Percentiles rank a stretch among this genome's conserved stretches.
phyloP scores from a whole-genome alignment of 2,113 vertebrate species.

The Pimephales promelas region DNA sequence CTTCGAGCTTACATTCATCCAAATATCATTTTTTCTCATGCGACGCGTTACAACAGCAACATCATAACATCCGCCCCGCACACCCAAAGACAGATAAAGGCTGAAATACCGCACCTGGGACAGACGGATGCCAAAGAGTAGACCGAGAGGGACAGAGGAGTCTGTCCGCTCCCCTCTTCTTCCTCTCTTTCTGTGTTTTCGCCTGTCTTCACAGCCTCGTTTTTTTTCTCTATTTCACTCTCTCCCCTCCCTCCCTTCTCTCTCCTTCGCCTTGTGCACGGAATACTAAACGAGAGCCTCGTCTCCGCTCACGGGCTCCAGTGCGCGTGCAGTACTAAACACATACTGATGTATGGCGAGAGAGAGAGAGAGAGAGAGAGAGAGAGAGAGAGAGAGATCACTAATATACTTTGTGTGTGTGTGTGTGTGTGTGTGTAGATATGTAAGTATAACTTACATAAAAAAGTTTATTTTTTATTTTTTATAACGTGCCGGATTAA shows the following conservation, averaged over 20 bases:
- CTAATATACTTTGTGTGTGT: no score
- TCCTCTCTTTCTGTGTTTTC: conserved; percentile 70
- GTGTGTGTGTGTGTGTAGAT: no score
- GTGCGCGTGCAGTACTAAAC: conserved; percentile 70
- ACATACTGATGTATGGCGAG: conserved; percentile 74
- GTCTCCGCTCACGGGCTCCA: conserved; percentile 69
- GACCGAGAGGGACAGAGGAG: conserved; percentile 71
- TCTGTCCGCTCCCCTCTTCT: conserved; percentile 70
- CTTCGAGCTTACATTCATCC: conserved; percentile 23
- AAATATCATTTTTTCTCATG: conserved; percentile 63
- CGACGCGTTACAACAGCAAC: conserved; percentile 52
- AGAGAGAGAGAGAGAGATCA: conserved; percentile 5
- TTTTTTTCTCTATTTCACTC: conserved; percentile 66
- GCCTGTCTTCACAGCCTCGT: conserved; percentile 62
- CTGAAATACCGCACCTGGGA: conserved; percentile 66
- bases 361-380: conserved; percentile 41
- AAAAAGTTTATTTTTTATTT: no score
- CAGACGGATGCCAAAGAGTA: conserved; percentile 55
- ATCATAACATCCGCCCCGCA: conserved; percentile 33
- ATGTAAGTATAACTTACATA: no score
- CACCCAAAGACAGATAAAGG: conserved; percentile 58
- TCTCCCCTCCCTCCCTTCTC: conserved; percentile 66
- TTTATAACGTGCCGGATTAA: neutral
- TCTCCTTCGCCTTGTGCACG: conserved; percentile 71
- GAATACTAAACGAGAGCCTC: conserved; percentile 77